Percentiles rank a stretch among this genome's conserved stretches.
Evolutionary conservation across 1,140 invertebrate genomes (phyloP).

Genomic region (Sinonovacula constricta): DNA sequence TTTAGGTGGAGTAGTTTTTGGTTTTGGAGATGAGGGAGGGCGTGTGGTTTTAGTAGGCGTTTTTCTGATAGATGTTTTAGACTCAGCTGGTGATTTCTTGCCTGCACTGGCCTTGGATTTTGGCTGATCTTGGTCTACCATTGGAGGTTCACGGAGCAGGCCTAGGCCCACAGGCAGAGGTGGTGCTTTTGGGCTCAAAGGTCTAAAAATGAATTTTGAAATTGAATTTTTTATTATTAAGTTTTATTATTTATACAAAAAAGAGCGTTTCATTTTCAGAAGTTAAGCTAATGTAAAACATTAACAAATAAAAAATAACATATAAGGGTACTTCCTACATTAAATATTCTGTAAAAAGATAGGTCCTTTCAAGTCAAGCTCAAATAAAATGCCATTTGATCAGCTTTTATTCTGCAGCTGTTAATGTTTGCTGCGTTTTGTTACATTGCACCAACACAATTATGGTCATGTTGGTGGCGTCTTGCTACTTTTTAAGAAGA

Average conservation of each 20-base stretch:
- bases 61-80: conserved; percentile 40
- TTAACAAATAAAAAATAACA: neutral
- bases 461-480: too few relatives aligned
- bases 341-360: too few relatives aligned
- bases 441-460: too few relatives aligned
- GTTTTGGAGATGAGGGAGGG: too few relatives aligned
- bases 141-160: conserved; percentile 60
- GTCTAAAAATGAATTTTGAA: too few relatives aligned
- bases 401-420: too few relatives aligned
- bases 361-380: too few relatives aligned
- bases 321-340: too few relatives aligned
- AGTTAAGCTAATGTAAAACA: neutral
- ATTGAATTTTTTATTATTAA: too few relatives aligned
- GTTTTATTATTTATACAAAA: neutral
- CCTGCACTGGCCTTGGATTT: conserved; percentile 33
- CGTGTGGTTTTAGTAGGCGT: conserved; percentile 26
- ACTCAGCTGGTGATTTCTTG: conserved; percentile 12
- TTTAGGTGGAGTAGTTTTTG: conserved; percentile 18
- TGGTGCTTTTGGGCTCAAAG: conserved; percentile 71
- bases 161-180: conserved; percentile 70
- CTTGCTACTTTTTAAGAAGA: too few relatives aligned
- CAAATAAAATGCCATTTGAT: too few relatives aligned
- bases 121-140: conserved; percentile 49
- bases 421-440: too few relatives aligned
- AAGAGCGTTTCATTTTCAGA: neutral